phyloP scores from a whole-genome alignment of 2,888 invertebrate species.

The Pollenia griseotomentosa region DNA sequence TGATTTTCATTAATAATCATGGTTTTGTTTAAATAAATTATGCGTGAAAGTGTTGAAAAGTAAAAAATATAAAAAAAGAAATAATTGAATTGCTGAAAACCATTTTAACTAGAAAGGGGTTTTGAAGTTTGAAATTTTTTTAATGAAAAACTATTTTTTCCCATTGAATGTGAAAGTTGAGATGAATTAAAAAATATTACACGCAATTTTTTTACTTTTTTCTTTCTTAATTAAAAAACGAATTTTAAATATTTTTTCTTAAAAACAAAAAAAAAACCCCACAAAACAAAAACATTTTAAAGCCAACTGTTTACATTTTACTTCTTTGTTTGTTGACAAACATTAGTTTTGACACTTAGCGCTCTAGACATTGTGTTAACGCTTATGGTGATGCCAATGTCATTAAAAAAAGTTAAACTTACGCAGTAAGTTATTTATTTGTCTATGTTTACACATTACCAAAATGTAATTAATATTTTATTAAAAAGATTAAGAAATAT shows the following conservation, averaged over 20 bases:
- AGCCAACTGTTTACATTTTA: too few species aligned
- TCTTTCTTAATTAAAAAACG: neutral
- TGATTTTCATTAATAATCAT: constrained; percentile 9
- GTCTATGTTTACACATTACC: neutral
- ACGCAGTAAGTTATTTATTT: constrained; percentile 1
- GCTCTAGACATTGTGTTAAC: constrained; percentile 24
- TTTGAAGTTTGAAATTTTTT: constrained; percentile 21
- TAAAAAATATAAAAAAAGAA: constrained; percentile 6
- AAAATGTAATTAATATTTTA: constrained; percentile 5
- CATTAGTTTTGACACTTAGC: constrained; percentile 19
- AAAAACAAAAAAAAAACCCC: neutral
- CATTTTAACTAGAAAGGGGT: constrained; percentile 10
- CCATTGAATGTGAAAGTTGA: constrained; percentile 68
- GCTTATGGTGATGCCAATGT: constrained; percentile 33
- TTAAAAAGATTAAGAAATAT: too few species aligned
- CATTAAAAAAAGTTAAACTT: neutral
- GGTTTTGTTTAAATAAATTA: constrained; percentile 68
- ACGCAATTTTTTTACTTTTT: constrained; percentile 52
- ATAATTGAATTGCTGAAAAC: neutral
- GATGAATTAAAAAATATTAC: constrained; percentile 59
- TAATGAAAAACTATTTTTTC: constrained; percentile 57
- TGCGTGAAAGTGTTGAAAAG: constrained; percentile 73
- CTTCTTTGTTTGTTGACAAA: neutral
- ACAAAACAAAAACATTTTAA: too few species aligned
- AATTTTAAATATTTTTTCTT: neutral